phyloP scores from a whole-genome alignment of 2,113 vertebrate genomes.

The Alectura lathami region DNA sequence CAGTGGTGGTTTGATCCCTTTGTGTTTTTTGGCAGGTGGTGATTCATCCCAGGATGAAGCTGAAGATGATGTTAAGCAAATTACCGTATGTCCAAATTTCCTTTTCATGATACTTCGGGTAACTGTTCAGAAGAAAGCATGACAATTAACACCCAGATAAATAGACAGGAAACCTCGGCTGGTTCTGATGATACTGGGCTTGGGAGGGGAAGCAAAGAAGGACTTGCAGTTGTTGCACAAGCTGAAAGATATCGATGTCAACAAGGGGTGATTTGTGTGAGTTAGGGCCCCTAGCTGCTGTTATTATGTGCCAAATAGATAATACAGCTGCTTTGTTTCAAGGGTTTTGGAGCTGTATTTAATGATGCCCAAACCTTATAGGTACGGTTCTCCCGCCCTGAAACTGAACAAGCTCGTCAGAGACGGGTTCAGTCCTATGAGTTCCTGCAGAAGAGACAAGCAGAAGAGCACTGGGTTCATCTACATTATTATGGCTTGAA shows the following conservation, averaged over 20 bases:
- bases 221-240: background rate
- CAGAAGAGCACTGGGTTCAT: conserved; percentile 94
- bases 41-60: conserved; percentile 98
- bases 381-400: conserved; percentile 94
- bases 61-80: conserved; percentile 94
- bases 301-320: background rate
- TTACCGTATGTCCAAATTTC: conserved; percentile 83
- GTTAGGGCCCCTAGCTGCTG: background rate
- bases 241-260: background rate
- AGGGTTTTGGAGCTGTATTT: background rate
- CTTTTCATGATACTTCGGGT: background rate
- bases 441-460: conserved; percentile 96
- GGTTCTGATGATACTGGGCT: background rate
- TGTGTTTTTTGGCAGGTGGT: conserved; percentile 79
- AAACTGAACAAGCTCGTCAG: conserved; percentile 94
- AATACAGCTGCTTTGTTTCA: background rate
- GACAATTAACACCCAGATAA: background rate
- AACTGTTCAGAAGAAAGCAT: background rate
- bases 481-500: conserved; percentile 87
- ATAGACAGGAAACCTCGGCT: background rate
- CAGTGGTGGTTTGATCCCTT: background rate
- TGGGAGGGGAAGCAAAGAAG: background rate
- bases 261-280: background rate
- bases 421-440: conserved; percentile 94
- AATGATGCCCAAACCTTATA: conserved; percentile 37